Percentiles rank a stretch among this genome's conserved stretches.
Evolutionary conservation across 2,797 vertebrate genomes (phyloP).

Genomic region (Halcyon badia): DNA sequence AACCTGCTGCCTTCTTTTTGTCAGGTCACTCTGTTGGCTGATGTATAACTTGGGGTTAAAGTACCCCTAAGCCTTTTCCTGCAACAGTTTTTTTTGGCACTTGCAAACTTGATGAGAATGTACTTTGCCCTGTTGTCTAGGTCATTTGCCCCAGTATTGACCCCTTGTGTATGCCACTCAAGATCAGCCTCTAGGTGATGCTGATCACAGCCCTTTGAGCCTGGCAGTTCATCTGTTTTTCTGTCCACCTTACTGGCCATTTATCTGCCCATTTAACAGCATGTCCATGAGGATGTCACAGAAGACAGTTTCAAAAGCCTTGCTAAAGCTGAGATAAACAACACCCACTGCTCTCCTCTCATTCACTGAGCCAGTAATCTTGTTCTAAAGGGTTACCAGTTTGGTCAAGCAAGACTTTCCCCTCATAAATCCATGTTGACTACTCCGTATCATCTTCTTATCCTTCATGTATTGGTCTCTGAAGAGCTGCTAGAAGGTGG

Average conservation of each 20-base stretch:
- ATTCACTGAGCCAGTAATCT: not conserved
- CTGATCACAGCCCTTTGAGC: not conserved
- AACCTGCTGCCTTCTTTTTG: not conserved
- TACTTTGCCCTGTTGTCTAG: not conserved
- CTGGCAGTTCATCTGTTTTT: not conserved
- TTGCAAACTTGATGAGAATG: not conserved
- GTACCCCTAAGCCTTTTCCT: not conserved
- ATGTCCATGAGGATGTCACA: not conserved
- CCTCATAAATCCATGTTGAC: not conserved
- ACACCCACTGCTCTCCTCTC: not conserved
- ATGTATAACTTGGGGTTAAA: not conserved
- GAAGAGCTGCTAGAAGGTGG: not conserved
- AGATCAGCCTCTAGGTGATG: not conserved
- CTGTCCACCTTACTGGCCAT: not conserved
- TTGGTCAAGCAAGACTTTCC: not conserved
- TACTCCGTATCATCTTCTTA: not conserved
- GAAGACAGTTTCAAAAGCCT: not conserved
- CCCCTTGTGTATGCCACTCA: not conserved
- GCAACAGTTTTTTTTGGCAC: not conserved
- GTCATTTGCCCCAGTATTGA: not conserved
- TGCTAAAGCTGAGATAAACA: not conserved
- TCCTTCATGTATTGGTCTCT: not conserved
- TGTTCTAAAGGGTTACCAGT: not conserved
- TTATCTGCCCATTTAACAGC: not conserved
- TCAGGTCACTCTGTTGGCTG: not conserved